Evolutionary conservation across 2,888 invertebrate species (phyloP).

Genomic region (Drosophila paramelanica): DNA sequence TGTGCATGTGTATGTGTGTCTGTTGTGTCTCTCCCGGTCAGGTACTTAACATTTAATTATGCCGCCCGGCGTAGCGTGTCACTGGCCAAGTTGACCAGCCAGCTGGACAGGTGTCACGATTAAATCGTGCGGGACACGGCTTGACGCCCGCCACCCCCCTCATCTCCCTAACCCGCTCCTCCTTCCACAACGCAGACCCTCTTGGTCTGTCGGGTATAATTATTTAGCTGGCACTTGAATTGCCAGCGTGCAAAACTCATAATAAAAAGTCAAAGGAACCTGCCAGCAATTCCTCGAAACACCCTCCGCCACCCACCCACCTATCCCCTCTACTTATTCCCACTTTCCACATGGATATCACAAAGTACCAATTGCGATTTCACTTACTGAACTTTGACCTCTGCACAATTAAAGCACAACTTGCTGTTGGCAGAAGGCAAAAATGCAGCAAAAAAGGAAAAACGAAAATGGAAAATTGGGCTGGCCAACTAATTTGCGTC

Average conservation of each 20-base stretch:
- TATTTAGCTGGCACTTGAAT: conserved; percentile 35
- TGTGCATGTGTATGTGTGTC: conserved; percentile 1
- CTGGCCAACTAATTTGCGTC: conserved; percentile 28
- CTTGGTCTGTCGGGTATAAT: conserved; percentile 31
- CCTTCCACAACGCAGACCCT: too few relatives aligned
- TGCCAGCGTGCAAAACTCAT: conserved; percentile 25
- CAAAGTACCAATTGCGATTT: conserved; percentile 15
- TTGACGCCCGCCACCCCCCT: not conserved
- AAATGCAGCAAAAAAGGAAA: not conserved
- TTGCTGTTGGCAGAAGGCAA: not conserved
- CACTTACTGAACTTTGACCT: conserved; percentile 22
- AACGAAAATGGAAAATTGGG: conserved; percentile 1
- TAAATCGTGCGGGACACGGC: conserved; percentile 41
- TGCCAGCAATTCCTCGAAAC: not conserved
- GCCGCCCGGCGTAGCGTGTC: conserved; percentile 49
- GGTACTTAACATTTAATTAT: conserved; percentile 68
- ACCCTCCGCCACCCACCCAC: too few relatives aligned
- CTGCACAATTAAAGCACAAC: conserved; percentile 15
- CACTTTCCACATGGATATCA: conserved; percentile 8
- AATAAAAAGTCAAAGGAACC: conserved; percentile 21
- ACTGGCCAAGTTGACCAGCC: conserved; percentile 27
- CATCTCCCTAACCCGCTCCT: not conserved
- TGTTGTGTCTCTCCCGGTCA: conserved; percentile 40
- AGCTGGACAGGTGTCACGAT: conserved; percentile 58
- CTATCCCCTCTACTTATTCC: not conserved